Evolutionary conservation across 2,113 vertebrate species (phyloP).

Genomic region (Riparia riparia): DNA sequence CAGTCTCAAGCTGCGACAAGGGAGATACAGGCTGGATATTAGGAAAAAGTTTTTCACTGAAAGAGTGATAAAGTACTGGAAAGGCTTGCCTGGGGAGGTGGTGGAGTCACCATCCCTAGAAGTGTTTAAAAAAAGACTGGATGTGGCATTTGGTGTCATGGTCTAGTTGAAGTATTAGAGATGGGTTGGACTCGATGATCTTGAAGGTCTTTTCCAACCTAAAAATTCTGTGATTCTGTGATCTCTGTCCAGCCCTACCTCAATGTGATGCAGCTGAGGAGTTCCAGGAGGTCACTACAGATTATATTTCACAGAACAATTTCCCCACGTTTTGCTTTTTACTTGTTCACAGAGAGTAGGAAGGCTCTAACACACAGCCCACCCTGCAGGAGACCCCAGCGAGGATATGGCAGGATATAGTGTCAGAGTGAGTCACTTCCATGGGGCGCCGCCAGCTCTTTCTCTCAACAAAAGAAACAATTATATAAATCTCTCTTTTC

Average conservation of each 20-base stretch:
- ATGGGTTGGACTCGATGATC: no score
- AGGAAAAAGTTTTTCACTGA: no score
- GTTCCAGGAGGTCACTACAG: not conserved
- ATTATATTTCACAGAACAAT: not conserved
- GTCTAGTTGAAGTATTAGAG: no score
- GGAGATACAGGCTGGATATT: no score
- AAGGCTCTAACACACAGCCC: not conserved
- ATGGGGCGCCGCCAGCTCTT: not conserved
- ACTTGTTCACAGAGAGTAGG: not conserved
- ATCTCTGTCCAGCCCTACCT: not conserved
- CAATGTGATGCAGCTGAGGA: not conserved
- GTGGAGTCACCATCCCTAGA: no score
- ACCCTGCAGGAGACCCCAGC: not conserved
- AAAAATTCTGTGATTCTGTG: no score
- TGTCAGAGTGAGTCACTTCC: not conserved
- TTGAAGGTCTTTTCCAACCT: no score
- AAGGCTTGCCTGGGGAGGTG: no score
- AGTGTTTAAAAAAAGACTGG: no score
- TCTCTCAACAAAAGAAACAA: not conserved
- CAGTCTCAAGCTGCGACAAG: no score
- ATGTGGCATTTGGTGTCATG: no score
- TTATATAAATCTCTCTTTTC: not conserved
- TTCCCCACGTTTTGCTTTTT: not conserved
- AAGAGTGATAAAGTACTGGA: no score
- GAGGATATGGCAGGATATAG: not conserved